A percentile compares a stretch with the other conserved stretches of the same genome.
phyloP scores from a whole-genome alignment of 2,888 invertebrate species.

The Drosophila aldrichi region DNA sequence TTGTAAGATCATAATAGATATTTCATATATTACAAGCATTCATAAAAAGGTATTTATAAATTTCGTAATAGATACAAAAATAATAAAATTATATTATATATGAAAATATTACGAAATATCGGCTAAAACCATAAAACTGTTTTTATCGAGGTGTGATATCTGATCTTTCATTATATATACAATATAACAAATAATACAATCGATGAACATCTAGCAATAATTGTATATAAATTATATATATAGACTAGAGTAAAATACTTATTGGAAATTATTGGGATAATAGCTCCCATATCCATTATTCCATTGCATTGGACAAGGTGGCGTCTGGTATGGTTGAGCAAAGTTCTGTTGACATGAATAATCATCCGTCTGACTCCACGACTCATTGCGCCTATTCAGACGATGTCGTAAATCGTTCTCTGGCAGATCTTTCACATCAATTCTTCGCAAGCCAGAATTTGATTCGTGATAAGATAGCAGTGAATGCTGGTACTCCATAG shows the following conservation, averaged over 20 bases:
- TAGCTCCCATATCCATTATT: background rate
- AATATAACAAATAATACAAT: too few species aligned
- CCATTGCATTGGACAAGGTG: background rate
- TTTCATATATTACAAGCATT: too few species aligned
- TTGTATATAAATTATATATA: too few species aligned
- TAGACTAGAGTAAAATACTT: background rate
- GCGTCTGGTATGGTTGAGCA: background rate
- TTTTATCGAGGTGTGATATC: too few species aligned
- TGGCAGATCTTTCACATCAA: background rate
- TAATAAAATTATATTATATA: too few species aligned
- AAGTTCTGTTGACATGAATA: background rate
- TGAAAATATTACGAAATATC: too few species aligned
- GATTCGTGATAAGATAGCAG: background rate
- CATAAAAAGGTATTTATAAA: too few species aligned
- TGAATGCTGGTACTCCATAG: background rate
- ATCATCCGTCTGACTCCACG: background rate
- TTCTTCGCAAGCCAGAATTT: background rate
- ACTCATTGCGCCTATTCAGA: background rate
- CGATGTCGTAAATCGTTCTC: constrained; percentile 10
- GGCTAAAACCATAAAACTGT: too few species aligned
- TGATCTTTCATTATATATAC: too few species aligned
- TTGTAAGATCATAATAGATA: too few species aligned
- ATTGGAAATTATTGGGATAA: constrained; percentile 10
- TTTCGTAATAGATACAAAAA: too few species aligned
- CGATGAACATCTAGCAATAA: too few species aligned